phyloP scores from a whole-genome alignment of 1,140 invertebrate species.

The Pseudomyrmex pallidus region DNA sequence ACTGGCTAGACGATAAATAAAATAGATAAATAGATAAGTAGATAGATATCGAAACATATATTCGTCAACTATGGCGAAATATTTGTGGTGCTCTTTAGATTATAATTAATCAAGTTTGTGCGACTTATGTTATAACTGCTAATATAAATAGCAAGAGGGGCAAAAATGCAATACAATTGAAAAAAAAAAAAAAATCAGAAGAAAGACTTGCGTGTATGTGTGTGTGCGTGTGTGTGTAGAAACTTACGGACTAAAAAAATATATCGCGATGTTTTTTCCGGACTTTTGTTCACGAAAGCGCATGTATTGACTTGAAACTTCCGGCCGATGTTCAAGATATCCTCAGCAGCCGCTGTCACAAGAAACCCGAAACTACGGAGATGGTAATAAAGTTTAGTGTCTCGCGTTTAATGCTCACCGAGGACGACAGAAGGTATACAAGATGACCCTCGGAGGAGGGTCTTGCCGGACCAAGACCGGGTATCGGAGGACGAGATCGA shows the following conservation, averaged over 20 bases:
- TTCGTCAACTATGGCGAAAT: constrained; percentile 57
- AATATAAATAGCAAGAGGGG: not conserved
- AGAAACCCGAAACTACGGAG: constrained; percentile 61
- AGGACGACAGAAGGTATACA: not conserved
- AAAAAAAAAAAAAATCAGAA: not conserved
- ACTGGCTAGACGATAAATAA: constrained; percentile 51
- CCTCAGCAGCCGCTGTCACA: constrained; percentile 10
- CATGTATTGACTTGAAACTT: constrained; percentile 12
- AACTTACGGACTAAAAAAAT: constrained; percentile 2
- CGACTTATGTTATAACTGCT: constrained; percentile 4
- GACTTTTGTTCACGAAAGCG: constrained; percentile 16
- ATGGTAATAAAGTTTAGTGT: constrained; percentile 68
- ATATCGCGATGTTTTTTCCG: constrained; percentile 11
- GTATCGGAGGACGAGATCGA: constrained; percentile 79
- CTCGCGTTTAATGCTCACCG: constrained; percentile 58
- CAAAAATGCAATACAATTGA: not conserved
- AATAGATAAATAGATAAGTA: constrained; percentile 39
- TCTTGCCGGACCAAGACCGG: constrained; percentile 12
- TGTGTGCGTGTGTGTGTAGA: not conserved
- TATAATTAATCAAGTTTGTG: constrained; percentile 61
- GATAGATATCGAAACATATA: constrained; percentile 58
- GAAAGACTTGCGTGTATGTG: not conserved
- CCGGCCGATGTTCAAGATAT: constrained; percentile 8
- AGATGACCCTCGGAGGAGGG: constrained; percentile 12
- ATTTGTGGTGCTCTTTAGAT: constrained; percentile 81